These are phyloP conservation scores for Chymomyza fuscimana DNA, from an alignment of 2,888 invertebrate genomes.

Conservation along the genomic window DNA sequence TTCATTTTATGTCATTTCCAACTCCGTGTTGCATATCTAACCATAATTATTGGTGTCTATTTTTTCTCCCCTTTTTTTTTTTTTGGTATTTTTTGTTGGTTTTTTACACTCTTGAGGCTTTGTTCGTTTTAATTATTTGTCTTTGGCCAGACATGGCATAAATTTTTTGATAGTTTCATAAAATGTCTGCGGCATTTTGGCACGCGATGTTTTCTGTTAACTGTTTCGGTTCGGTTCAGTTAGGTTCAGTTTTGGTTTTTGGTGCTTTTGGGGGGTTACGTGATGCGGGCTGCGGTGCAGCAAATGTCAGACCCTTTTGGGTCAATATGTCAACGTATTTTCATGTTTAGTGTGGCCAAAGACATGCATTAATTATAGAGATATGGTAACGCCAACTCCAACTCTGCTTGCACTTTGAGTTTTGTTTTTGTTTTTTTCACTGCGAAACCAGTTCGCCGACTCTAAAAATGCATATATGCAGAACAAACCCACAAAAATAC, in stretches of 20 bases:
- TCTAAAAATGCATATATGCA: constrained; percentile 37
- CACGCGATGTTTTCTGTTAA: constrained; percentile 63
- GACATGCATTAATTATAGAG: constrained; percentile 72
- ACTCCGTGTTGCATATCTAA: constrained; percentile 22
- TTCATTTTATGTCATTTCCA: constrained; percentile 62
- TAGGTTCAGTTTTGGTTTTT: not conserved
- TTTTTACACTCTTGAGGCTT: constrained; percentile 27
- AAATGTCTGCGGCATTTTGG: constrained; percentile 58
- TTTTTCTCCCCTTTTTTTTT: constrained; percentile 20
- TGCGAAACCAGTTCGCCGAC: constrained; percentile 7
- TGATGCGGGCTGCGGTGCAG: constrained; percentile 28
- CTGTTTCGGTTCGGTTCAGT: constrained; percentile 14
- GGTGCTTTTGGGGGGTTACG: too few species aligned
- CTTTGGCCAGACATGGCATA: constrained; percentile 53
- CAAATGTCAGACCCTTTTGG: constrained; percentile 74
- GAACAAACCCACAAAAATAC: constrained; percentile 36
- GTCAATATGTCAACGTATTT: constrained; percentile 71
- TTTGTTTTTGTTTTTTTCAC: not conserved
- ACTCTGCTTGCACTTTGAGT: constrained; percentile 8
- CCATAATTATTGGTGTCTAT: constrained; percentile 42
- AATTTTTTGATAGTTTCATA: constrained; percentile 54
- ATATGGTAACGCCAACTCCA: constrained; percentile 35
- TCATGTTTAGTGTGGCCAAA: constrained; percentile 71
- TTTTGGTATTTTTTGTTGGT: constrained; percentile 20
- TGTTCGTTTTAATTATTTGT: constrained; percentile 66